Evolutionary conservation across 2,113 vertebrate genomes (phyloP), one percentile per base, ranked within the genome.

Genomic region (Scytalopus superciliaris): DNA sequence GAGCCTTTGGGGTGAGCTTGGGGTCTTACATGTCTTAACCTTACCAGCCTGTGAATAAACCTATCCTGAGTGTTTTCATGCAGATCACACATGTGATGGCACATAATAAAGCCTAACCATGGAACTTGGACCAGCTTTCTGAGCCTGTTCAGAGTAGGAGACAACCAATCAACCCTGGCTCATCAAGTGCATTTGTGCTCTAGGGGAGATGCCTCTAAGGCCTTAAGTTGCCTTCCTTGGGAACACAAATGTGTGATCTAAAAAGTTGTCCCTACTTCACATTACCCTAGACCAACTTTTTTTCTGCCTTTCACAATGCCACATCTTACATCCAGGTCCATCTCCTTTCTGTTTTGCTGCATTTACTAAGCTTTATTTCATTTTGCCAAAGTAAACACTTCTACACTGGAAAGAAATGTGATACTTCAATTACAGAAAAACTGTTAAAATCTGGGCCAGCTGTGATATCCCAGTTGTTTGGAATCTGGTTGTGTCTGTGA

Each of bases 91-190:
- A 33, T 14, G 6, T 25, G 6, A 59, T 66, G 9, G 9, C 2
- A 2, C 39, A 13, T 39, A 39, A 42, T 56, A 52, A 77, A 81
- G 14, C 47, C 15, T 50, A 35, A 57, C 25, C 27, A 18, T 68
- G 62, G 49, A 66, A 45, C 27, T 17, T 49, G 14, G 53, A 63
- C 15, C 12, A 72, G 3, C 27, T 91, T 86, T 94, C 52, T 92
- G 70, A 49, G 82, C 19, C 49, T 50, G 14, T 47, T 83, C 0
- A 0, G 50, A 63, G 33, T 2, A 50, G 47, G 28, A 62, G 56
- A 33, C 25, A 79, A 9, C 4, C 14, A 31, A 14, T 69, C 37
- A 31, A 27, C 30, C 7, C 45, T 47, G 49, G 21, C 24, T 91
- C 7, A 59, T 53, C 0, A 2, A 73, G 21, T 28, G 16, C 8